Percentiles rank a stretch among this genome's conserved stretches.
Evolutionary conservation across 2,888 invertebrate genomes (phyloP).

Genomic region (Heliconius sara): DNA sequence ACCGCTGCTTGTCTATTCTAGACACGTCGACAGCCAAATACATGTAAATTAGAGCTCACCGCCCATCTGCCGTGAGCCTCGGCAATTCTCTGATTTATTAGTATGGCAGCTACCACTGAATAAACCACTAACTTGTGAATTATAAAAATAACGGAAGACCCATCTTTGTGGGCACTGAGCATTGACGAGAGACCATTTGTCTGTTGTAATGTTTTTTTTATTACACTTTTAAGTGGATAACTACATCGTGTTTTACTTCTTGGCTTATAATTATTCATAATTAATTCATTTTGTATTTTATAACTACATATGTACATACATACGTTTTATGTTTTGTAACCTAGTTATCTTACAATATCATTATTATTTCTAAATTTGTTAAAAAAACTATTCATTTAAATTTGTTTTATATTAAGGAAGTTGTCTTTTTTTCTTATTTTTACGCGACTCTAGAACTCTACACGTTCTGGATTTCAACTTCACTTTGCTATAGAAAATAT

Average conservation of each 20-base stretch:
- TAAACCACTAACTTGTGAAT: slow-evolving; percentile 35
- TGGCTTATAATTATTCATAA: background rate
- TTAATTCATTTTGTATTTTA: background rate
- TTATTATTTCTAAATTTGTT: too few relatives aligned
- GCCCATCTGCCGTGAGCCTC: slow-evolving; percentile 54
- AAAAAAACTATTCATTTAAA: too few relatives aligned
- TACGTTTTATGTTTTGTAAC: background rate
- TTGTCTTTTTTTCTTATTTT: background rate
- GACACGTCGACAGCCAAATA: slow-evolving; percentile 45
- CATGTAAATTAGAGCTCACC: slow-evolving; percentile 60
- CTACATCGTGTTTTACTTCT: background rate
- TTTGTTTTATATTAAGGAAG: background rate
- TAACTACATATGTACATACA: background rate
- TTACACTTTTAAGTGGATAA: slow-evolving; percentile 28
- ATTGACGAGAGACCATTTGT: slow-evolving; percentile 27
- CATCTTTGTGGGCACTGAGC: slow-evolving; percentile 37
- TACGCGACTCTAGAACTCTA: background rate
- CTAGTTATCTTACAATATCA: background rate
- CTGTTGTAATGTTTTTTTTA: slow-evolving; percentile 23
- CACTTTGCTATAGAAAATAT: too few relatives aligned
- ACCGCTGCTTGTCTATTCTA: slow-evolving; percentile 36
- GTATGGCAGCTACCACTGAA: slow-evolving; percentile 44
- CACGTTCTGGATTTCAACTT: background rate
- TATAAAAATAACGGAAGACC: slow-evolving; percentile 37
- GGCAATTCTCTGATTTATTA: slow-evolving; percentile 71